These are phyloP conservation scores for Drosophila oshimai DNA, from an alignment of 1,140 invertebrate genomes.

Conservation along the genomic window DNA sequence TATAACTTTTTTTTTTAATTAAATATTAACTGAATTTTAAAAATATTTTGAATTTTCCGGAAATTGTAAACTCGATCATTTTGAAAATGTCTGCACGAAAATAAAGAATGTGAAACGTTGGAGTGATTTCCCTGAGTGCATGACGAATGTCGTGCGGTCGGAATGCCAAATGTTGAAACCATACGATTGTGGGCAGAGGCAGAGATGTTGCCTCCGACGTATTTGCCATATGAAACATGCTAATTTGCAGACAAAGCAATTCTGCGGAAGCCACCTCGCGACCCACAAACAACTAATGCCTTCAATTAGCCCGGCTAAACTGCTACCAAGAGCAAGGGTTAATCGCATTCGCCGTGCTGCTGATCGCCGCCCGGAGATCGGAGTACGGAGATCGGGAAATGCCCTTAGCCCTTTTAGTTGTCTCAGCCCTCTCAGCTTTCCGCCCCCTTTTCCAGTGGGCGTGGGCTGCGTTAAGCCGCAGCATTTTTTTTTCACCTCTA, in stretches of 20 bases:
- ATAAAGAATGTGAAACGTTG: neutral
- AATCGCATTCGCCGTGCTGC: slow-evolving; percentile 67
- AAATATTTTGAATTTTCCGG: too few relatives aligned
- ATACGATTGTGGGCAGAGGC: slow-evolving; percentile 48
- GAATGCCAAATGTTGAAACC: slow-evolving; percentile 56
- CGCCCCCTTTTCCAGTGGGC: slow-evolving; percentile 30
- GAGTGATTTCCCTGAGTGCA: slow-evolving; percentile 1
- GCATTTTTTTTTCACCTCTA: slow-evolving; percentile 35
- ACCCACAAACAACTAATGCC: slow-evolving; percentile 80
- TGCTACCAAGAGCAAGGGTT: slow-evolving; percentile 53
- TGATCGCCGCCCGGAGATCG: slow-evolving; percentile 42
- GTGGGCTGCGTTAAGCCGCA: slow-evolving; percentile 73
- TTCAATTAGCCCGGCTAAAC: slow-evolving; percentile 70
- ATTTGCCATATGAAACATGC: slow-evolving; percentile 46
- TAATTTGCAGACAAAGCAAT: slow-evolving; percentile 67
- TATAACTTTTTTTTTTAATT: too few relatives aligned
- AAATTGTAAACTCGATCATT: too few relatives aligned
- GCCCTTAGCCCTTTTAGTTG: slow-evolving; percentile 16
- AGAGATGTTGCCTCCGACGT: slow-evolving; percentile 42
- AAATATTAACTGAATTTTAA: too few relatives aligned
- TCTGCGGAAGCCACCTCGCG: slow-evolving; percentile 54
- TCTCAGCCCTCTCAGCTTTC: too few relatives aligned
- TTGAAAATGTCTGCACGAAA: neutral
- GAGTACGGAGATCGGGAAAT: slow-evolving; percentile 33
- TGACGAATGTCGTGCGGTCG: slow-evolving; percentile 50